phyloP scores from a whole-genome alignment of 2,113 vertebrate genomes.

The Zapornia atra region DNA sequence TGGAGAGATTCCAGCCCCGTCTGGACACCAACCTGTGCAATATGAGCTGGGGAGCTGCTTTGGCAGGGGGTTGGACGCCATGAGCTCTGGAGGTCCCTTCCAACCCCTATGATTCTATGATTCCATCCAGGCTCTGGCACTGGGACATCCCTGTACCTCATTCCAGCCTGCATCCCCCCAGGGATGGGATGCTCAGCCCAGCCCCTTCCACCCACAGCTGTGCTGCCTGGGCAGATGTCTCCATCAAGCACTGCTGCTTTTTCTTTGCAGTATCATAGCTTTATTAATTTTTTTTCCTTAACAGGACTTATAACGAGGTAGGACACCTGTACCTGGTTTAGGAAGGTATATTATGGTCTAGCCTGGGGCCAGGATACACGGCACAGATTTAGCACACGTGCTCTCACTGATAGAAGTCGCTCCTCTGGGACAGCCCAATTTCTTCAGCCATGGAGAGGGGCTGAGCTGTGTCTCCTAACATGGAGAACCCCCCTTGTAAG shows the following conservation, averaged over 20 bases:
- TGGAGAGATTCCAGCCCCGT: too few species aligned
- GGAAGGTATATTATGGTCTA: background rate
- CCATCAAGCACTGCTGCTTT: background rate
- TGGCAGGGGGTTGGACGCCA: too few species aligned
- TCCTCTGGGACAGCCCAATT: background rate
- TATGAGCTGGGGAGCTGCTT: too few species aligned
- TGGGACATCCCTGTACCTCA: fast-evolving
- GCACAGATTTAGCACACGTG: background rate
- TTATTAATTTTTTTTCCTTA: background rate
- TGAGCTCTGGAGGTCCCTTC: too few species aligned
- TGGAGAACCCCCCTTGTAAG: background rate
- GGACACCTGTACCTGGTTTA: background rate
- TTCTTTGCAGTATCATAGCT: background rate
- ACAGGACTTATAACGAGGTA: background rate
- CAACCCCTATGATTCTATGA: too few species aligned
- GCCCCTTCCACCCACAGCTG: background rate
- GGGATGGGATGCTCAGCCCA: background rate
- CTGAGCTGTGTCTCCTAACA: background rate
- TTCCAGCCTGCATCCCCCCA: background rate
- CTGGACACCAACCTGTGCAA: too few species aligned
- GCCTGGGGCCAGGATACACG: background rate
- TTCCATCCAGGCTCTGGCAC: background rate
- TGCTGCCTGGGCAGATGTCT: background rate
- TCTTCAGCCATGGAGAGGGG: background rate
- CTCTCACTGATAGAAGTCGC: background rate